Evolutionary conservation across 2,888 invertebrate genomes (phyloP), one percentile per base, ranked within the genome.

Genomic region (Drosophila incognita): DNA sequence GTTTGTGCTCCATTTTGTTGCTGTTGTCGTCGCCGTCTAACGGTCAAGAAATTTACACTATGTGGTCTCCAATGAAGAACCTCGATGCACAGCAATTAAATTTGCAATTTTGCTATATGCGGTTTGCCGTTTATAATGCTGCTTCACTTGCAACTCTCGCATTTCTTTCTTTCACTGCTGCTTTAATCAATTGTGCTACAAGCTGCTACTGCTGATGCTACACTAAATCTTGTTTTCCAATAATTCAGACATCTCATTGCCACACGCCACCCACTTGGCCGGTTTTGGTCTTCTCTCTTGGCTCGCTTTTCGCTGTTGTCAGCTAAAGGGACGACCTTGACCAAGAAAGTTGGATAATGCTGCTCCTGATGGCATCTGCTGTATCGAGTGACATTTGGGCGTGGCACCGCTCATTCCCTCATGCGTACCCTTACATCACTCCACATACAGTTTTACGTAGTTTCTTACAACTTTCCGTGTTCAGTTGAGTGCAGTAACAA

Each of bases 1-100:
- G 83, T 83, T 82, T 89, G 86, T 86, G 89, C 87, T 82, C 89
- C 79, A 87, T 82, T 87, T 86, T 82, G 87, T 74, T 72, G 82
- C 77, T 69, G 54, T 73, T 74, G 87, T 79, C 70, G 67, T 69
- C 61, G 46, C n/a, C 68, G 40, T 48, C 58, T 81, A 81, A 80
- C 77, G 81, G 81, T 81, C 60, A 42, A 58, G 67, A 72, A 71
- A 82, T 57, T 70, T 74, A 54, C 71, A 69, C 52, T 70, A 76
- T 72, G 69, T 66, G 68, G 60, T 52, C 56, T 24, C n/a, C 59
- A 36, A 29, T 65, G 51, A 57, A 57, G 62, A 57, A 57, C 62
- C 52, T 60, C 68, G 57, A 61, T 61, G 64, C 69, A 48, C 46
- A 53, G 49, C 81, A 74, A 77, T 81, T 79, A 81, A 76, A 79